Conservation (phyloP, 2,797 vertebrate genomes). For the Crocidura indochinensis region DNA sequence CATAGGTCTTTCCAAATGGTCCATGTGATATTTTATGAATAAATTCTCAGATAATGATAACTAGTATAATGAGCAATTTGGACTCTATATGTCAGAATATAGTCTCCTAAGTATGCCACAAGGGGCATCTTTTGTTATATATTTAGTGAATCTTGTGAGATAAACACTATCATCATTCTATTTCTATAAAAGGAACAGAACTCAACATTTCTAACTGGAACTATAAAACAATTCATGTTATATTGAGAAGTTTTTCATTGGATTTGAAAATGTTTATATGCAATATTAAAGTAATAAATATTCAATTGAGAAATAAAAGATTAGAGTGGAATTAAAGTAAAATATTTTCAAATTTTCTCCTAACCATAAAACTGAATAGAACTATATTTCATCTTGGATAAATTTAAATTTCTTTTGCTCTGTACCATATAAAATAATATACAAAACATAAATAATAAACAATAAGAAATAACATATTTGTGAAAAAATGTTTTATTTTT, state of each 20-base stretch:
- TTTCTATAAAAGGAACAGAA: not conserved
- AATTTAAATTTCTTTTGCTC: too few relatives aligned
- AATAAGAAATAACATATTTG: not conserved
- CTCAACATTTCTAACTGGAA: not conserved
- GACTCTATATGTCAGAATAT: not conserved
- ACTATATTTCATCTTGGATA: not conserved
- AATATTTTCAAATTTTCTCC: constrained; percentile 6
- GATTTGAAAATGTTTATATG: not conserved
- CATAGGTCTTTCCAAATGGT: not conserved
- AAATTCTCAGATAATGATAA: constrained; percentile 25
- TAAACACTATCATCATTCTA: not conserved
- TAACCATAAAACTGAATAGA: not conserved
- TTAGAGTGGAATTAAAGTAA: not conserved
- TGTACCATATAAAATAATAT: too few relatives aligned
- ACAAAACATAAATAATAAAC: too few relatives aligned
- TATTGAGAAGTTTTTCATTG: not conserved
- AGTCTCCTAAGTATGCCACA: not conserved
- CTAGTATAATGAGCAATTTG: not conserved
- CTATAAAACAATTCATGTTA: not conserved
- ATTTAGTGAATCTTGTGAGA: not conserved
- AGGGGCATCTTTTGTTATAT: not conserved
- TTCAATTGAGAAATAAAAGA: not conserved
- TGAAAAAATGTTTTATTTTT: not conserved
- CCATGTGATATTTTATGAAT: not conserved
- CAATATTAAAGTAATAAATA: not conserved